Base-by-base conservation (phyloP, 2,888 invertebrate species). In the Tachina lurida region DNA sequence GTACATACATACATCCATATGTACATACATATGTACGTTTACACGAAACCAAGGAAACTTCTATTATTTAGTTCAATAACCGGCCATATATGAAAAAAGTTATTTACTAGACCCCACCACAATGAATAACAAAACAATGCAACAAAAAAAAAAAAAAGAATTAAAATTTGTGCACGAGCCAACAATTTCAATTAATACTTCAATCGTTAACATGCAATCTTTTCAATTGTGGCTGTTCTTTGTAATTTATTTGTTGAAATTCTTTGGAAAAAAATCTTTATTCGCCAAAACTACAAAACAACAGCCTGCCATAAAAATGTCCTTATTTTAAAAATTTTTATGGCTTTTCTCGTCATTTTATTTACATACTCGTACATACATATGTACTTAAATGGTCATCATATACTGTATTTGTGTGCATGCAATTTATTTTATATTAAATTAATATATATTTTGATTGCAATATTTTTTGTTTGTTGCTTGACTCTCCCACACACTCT, bases 151-250 rank as follows among this genome's bases (percentile, higher is more conserved):
- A 63, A 22, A 22, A 43, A 22, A 52, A 15, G 43, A 74, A 19
- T 68, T 15, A 83, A 83, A 77, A 71, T 77, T 10, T 71, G 62
- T 83, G 79, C 83, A 86, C 86, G 86, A 80, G 86, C 86, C 86
- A 86, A 83, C 83, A 86, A 83, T 86, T 86, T 86, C 83, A 83
- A 86, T 86, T 80, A 76, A 80, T 79, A 76, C 65, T 81, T 80
- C 75, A 83, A 79, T 86, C 79, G 76, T 83, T 83, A 76, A 80
- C 86, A 83, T 83, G 75, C 75, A 79, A 86, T 83, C 83, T 60
- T 82, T 70, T 71, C 45, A 41, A 63, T 63, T 78, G 54, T 71
- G 70, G 68, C n/a, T 60, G 13, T 54, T 70, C n/a, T 58, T 73
- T 65, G 39, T 22, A 67, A 67, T 77, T 77, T 67, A 68, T 74